A percentile compares a stretch with the other conserved stretches of the same genome.
Evolutionary conservation across 2,888 invertebrate genomes (phyloP).

Genomic region (Ecdyonurus torrentis): DNA sequence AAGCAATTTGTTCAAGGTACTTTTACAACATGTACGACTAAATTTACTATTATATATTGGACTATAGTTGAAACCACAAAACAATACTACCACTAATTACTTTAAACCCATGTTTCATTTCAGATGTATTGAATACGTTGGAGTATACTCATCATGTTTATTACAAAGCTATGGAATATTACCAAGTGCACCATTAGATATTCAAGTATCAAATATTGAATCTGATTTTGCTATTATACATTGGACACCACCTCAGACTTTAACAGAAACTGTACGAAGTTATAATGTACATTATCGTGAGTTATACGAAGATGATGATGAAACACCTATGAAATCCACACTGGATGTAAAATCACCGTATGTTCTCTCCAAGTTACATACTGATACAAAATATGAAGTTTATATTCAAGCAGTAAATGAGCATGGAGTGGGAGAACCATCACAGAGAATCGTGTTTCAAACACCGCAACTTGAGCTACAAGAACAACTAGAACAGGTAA

Average conservation of each 20-base stretch:
- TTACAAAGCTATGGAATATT: slow-evolving; percentile 72
- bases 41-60: too few species aligned
- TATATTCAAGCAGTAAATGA: slow-evolving; percentile 63
- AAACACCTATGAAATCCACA: background rate
- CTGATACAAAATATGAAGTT: slow-evolving; percentile 62
- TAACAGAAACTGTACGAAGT: slow-evolving; percentile 51
- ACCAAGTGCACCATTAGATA: slow-evolving; percentile 50
- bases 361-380: slow-evolving; percentile 54
- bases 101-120: too few species aligned
- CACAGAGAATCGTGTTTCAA: slow-evolving; percentile 56
- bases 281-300: slow-evolving; percentile 37
- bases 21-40: too few species aligned
- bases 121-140: slow-evolving; percentile 66
- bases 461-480: slow-evolving; percentile 36
- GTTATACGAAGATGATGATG: background rate
- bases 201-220: slow-evolving; percentile 56
- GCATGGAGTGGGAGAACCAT: slow-evolving; percentile 61
- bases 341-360: slow-evolving; percentile 43
- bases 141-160: slow-evolving; percentile 62
- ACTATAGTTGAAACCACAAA: too few species aligned
- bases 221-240: slow-evolving; percentile 60
- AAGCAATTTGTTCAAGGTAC: too few species aligned
- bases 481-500: background rate
- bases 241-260: slow-evolving; percentile 53
- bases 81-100: too few species aligned